Evolutionary conservation across 2,888 invertebrate species (phyloP).

Genomic region (Hydraecia micacea): DNA sequence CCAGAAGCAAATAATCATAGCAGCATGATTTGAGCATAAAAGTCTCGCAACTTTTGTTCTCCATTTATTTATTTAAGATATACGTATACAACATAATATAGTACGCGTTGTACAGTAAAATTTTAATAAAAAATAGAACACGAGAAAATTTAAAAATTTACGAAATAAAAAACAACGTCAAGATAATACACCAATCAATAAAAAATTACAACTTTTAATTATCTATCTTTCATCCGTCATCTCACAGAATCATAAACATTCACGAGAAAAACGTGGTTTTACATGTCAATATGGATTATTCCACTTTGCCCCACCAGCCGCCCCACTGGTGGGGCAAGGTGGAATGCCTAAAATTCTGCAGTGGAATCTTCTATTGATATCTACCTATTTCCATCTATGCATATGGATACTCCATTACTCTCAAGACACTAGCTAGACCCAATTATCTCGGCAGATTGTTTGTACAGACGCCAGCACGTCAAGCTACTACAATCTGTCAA

Average conservation of each 20-base stretch:
- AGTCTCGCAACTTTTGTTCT: too few relatives aligned
- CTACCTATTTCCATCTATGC: neutral
- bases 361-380: too few relatives aligned
- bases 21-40: too few relatives aligned
- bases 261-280: too few relatives aligned
- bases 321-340: too few relatives aligned
- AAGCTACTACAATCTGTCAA: too few relatives aligned
- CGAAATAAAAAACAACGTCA: neutral
- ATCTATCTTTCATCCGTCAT: neutral
- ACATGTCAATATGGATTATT: neutral
- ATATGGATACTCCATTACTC: neutral
- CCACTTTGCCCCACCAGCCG: too few relatives aligned
- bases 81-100: too few relatives aligned
- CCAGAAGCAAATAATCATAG: too few relatives aligned
- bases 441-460: constrained; percentile 32
- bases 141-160: neutral
- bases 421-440: constrained; percentile 10
- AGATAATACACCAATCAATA: too few relatives aligned
- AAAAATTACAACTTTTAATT: neutral
- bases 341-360: too few relatives aligned
- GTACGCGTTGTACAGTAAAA: neutral
- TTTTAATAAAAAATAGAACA: neutral
- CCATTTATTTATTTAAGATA: neutral
- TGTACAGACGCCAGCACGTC: neutral
- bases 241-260: neutral